Base-by-base conservation (phyloP, 2,888 invertebrate species). In the Sabellastarte sp. region DNA sequence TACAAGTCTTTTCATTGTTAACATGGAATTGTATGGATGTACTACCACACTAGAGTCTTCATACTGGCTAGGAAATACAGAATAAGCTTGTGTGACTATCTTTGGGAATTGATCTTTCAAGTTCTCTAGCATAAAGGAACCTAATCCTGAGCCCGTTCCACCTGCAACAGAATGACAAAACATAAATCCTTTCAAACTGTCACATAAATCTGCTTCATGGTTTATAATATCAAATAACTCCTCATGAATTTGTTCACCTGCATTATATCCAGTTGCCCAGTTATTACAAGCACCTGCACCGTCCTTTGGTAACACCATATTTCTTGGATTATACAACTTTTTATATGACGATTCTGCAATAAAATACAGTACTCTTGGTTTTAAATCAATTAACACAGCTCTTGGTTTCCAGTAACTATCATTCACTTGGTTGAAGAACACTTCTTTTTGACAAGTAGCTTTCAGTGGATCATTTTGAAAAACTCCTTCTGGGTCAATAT, bases 271-370 rank as follows among this genome's bases (percentile, higher is more conserved):
- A 26, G 93, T 93, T 0, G 98, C 98, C 99, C 99, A 99, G 84
- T 98, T 98, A 82, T 99, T 99, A 58, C 99, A 99, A 3, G 99
- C 99, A 64, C 99, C 98, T 61, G 97, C 98, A 5, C 98, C 99
- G 82, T 96, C 92, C 85, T 96, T 95, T 0, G 95, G 95, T 61
- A 97, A 83, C 82, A 93, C 97, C 24, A 97, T 91, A 86, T 99
- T 98, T 85, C 98, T 98, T 63, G 93, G 95, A 85, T 99, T 99
- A 84, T 97, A 98, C 20, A 99, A 86, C 63, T 94, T 93, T 31
- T 93, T 91, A 85, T 97, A 96, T 0, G 92, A 90, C 0, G 95
- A 95, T 83, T 91, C 93, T 90, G 97, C 90, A 65, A 99, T 98
- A 3, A 92, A 90, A 80, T 98, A 93, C 76, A 99, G 97, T 41